phyloP scores from a whole-genome alignment of 2,797 vertebrate genomes.

The Cossypha heuglini region DNA sequence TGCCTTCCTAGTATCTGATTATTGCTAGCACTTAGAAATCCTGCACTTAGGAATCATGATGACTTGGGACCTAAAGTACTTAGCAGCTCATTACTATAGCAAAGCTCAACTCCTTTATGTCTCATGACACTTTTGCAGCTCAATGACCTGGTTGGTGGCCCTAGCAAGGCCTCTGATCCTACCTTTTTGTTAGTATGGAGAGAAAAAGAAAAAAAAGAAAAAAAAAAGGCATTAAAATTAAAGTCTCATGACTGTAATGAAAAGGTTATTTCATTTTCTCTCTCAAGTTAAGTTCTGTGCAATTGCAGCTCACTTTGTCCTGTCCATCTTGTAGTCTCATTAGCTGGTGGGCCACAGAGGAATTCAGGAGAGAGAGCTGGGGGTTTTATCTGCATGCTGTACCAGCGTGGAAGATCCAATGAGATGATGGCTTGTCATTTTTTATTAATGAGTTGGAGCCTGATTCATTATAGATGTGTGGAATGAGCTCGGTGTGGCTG shows the following conservation, averaged over 20 bases:
- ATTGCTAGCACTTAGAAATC: neutral
- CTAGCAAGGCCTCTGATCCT: slow-evolving; percentile 31
- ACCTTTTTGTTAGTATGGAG: slow-evolving; percentile 46
- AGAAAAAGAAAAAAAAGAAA: neutral
- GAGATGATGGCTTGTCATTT: slow-evolving; percentile 76
- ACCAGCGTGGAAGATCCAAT: slow-evolving; percentile 62
- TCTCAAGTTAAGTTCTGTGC: slow-evolving; percentile 31
- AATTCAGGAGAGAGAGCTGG: slow-evolving; percentile 40
- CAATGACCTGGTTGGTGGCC: neutral
- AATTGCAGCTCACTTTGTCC: slow-evolving; percentile 45
- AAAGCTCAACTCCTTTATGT: neutral
- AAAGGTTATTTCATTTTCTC: slow-evolving; percentile 60
- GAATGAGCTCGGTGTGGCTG: slow-evolving; percentile 55
- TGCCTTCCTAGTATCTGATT: neutral
- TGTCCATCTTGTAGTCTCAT: slow-evolving; percentile 66
- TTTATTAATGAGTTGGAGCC: slow-evolving; percentile 77
- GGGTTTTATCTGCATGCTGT: slow-evolving; percentile 59
- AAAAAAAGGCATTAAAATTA: slow-evolving; percentile 46
- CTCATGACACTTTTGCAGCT: neutral
- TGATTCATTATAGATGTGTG: slow-evolving; percentile 80
- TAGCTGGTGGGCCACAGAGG: slow-evolving; percentile 62
- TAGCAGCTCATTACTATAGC: neutral
- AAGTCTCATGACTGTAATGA: slow-evolving; percentile 25
- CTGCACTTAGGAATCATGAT: neutral
- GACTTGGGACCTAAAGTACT: neutral